Conservation (phyloP, 1,140 invertebrate species). For the Drosophila sulfurigaster region DNA sequence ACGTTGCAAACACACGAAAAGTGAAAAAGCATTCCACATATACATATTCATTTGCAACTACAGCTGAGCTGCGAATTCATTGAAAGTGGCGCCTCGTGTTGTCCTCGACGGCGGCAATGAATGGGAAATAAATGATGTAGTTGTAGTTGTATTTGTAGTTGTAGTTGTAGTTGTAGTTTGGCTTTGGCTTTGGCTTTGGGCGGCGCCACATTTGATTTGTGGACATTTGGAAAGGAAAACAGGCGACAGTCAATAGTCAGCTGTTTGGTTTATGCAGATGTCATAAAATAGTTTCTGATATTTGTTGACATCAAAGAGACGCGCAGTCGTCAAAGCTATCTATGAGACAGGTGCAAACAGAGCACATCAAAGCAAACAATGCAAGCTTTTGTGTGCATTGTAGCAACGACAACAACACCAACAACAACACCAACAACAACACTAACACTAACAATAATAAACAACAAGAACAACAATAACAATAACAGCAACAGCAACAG, state of each 20-base stretch:
- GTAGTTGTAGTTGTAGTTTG: background rate
- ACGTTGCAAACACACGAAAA: no score
- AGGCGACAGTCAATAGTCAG: background rate
- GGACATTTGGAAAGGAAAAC: background rate
- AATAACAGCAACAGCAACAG: background rate
- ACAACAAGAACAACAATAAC: background rate
- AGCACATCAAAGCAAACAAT: slow-evolving; percentile 49
- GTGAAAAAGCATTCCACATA: no score
- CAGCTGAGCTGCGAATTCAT: no score
- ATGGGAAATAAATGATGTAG: slow-evolving; percentile 11
- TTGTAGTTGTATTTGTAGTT: background rate
- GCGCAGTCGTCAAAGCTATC: slow-evolving; percentile 17
- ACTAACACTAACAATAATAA: background rate
- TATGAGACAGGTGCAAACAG: slow-evolving; percentile 36
- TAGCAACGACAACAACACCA: background rate
- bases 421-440: background rate
- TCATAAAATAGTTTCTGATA: slow-evolving; percentile 53
- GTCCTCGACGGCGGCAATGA: background rate
- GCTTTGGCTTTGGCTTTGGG: background rate
- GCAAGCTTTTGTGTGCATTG: slow-evolving; percentile 29
- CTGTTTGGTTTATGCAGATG: background rate
- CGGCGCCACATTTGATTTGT: slow-evolving; percentile 21
- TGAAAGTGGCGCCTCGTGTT: no score
- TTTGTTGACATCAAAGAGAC: slow-evolving; percentile 17
- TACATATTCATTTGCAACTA: no score